phyloP scores from a whole-genome alignment of 2,888 invertebrate species.

The Chloromyia formosa region DNA sequence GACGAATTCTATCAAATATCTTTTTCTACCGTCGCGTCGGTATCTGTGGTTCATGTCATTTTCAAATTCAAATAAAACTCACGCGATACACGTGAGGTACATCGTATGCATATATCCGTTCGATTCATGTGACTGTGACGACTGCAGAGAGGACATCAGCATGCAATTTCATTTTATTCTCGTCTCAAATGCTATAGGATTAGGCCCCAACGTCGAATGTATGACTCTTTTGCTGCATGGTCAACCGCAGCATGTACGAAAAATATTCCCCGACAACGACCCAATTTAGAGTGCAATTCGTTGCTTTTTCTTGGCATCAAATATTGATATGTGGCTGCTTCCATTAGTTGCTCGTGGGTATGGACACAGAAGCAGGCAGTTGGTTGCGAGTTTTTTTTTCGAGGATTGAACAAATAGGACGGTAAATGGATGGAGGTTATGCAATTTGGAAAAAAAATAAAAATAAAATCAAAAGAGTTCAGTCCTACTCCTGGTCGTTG shows the following conservation, averaged over 20 bases:
- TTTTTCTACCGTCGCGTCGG: too few relatives aligned
- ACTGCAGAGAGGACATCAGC: neutral
- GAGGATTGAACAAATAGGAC: neutral
- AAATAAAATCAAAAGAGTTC: too few relatives aligned
- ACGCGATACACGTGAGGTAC: neutral
- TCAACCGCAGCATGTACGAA: slow-evolving; percentile 20
- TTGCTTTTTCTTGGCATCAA: slow-evolving; percentile 22
- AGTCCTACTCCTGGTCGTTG: too few relatives aligned
- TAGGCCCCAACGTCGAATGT: too few relatives aligned
- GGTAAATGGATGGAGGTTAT: too few relatives aligned
- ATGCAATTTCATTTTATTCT: neutral
- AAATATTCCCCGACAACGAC: neutral
- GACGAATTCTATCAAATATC: too few relatives aligned
- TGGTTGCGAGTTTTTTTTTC: too few relatives aligned
- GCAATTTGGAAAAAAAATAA: too few relatives aligned
- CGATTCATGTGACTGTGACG: neutral
- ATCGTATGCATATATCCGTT: neutral
- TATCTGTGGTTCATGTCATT: neutral
- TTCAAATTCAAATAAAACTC: neutral
- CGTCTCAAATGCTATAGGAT: too few relatives aligned
- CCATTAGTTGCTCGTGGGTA: slow-evolving; percentile 2
- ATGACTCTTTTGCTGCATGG: slow-evolving; percentile 9
- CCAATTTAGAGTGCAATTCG: slow-evolving; percentile 15
- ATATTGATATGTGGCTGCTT: slow-evolving; percentile 1
- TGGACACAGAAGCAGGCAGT: neutral